These are phyloP conservation scores for Eucidaris tribuloides DNA, from an alignment of 35 echinoderm and acorn worm genomes.

Conservation along the genomic window DNA sequence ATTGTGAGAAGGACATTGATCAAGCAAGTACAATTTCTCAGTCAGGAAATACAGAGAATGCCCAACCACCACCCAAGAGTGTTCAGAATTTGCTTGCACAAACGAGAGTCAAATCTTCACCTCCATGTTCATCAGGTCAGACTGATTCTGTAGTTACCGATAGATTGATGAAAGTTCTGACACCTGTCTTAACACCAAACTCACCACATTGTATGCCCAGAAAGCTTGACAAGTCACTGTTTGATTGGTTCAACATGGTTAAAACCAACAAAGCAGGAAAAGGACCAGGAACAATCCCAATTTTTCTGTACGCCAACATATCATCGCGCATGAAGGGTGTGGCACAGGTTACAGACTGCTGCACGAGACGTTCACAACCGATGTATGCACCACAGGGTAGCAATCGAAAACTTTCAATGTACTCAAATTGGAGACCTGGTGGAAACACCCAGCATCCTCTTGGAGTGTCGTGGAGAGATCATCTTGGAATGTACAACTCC, in stretches of 20 bases:
- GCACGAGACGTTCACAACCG: conserved; percentile 71
- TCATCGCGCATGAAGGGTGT: conserved; percentile 60
- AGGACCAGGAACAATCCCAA: conserved; percentile 24
- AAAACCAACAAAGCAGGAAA: conserved; percentile 61
- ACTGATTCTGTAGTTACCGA: neutral
- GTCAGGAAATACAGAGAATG: no score
- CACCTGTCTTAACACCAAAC: conserved; percentile 6
- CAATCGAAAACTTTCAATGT: conserved; percentile 92
- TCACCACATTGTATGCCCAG: neutral
- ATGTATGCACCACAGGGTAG: conserved; percentile 92
- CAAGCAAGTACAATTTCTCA: no score
- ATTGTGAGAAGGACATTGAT: no score
- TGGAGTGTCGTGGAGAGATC: conserved; percentile 84
- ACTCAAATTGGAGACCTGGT: conserved; percentile 94
- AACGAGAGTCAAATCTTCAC: no score
- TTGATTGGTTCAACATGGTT: conserved; percentile 36
- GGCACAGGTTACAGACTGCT: conserved; percentile 80
- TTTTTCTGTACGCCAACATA: conserved; percentile 68
- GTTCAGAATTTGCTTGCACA: no score
- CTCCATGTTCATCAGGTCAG: no score
- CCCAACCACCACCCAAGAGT: no score
- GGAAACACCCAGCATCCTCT: conserved; percentile 75
- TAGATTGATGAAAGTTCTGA: neutral
- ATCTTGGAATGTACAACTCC: conserved; percentile 86
- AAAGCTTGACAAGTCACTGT: conserved; percentile 20